phyloP scores from a whole-genome alignment of 2,888 invertebrate genomes.

The Parnassius orleans region DNA sequence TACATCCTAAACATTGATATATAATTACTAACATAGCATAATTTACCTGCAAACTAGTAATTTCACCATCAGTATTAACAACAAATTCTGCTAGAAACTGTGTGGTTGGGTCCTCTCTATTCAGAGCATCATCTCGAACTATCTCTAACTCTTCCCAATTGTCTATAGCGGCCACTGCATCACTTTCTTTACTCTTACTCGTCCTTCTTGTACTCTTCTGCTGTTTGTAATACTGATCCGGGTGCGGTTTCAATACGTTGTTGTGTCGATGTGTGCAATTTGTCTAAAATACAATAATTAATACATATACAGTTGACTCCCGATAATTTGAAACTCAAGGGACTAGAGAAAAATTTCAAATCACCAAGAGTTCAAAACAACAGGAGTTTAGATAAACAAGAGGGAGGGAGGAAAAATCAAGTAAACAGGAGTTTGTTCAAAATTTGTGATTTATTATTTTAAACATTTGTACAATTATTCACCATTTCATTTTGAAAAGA shows the following conservation, averaged over 20 bases:
- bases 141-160: conserved; percentile 10
- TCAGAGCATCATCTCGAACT: conserved; percentile 15
- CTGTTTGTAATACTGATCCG: background rate
- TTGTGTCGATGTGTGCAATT: background rate
- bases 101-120: conserved; percentile 29
- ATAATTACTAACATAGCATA: background rate
- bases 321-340: no score
- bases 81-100: conserved; percentile 35
- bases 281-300: conserved; percentile 4
- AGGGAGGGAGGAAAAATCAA: no score
- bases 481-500: no score
- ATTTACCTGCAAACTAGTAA: conserved; percentile 40
- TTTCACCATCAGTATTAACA: conserved; percentile 43
- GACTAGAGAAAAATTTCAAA: no score
- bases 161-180: conserved; percentile 8
- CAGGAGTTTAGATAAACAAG: no score
- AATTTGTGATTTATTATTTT: no score
- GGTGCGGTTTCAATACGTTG: background rate
- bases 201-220: background rate
- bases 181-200: background rate
- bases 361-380: no score
- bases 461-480: no score
- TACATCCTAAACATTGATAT: no score
- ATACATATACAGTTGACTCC: background rate
- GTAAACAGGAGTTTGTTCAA: no score